Conservation (phyloP, 1,140 invertebrate genomes). For the Yoshiicerus persimilis region DNA sequence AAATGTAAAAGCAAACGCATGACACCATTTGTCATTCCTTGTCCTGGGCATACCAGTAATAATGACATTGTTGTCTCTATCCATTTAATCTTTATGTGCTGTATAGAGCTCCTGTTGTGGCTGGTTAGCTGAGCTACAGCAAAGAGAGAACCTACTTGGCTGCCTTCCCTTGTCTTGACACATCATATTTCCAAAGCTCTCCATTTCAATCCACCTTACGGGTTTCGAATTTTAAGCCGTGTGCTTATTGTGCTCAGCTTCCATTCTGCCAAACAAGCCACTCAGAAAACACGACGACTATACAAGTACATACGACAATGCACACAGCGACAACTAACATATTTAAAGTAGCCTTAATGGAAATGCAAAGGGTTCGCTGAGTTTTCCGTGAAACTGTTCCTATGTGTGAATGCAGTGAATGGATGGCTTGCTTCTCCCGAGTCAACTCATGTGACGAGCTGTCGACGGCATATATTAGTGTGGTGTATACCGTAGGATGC, state of each 20-base stretch:
- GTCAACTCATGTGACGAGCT: not conserved
- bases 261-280: not conserved
- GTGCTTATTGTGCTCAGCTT: not conserved
- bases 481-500: not conserved
- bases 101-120: slow-evolving; percentile 10
- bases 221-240: not conserved
- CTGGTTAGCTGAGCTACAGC: not conserved
- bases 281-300: not conserved
- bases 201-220: not conserved
- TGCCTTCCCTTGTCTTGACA: not conserved
- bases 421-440: not conserved
- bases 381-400: not conserved
- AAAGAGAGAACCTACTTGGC: not conserved
- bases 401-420: not conserved
- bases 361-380: not conserved
- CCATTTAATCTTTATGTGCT: not conserved
- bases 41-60: slow-evolving; percentile 1
- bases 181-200: not conserved
- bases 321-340: not conserved
- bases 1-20: not conserved
- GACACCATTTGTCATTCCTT: slow-evolving; percentile 17
- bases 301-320: not conserved
- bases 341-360: not conserved
- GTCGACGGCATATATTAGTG: not conserved
- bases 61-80: slow-evolving; percentile 17